Evolutionary conservation across 2,113 vertebrate species (phyloP).

Genomic region (Piprites chloris): DNA sequence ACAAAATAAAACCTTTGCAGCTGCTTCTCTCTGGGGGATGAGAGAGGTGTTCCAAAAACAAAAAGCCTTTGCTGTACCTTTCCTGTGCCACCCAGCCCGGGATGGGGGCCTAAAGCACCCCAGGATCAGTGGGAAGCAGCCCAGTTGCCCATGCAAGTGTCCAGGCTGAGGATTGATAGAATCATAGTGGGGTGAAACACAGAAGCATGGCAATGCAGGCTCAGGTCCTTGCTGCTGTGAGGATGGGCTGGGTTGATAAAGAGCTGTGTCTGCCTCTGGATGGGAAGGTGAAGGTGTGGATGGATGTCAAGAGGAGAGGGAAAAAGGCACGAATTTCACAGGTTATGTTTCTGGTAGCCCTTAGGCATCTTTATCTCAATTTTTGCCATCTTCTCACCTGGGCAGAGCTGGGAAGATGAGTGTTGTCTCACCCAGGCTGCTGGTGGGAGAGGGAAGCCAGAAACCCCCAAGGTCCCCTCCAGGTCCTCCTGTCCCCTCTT

Average conservation of each 20-base stretch:
- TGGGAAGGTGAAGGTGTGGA: background rate
- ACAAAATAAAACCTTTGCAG: background rate
- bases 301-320: background rate
- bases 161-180: background rate
- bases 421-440: accelerated
- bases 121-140: accelerated
- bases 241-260: background rate
- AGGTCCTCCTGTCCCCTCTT: background rate
- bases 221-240: background rate
- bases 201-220: accelerated
- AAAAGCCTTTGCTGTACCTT: accelerated
- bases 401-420: background rate
- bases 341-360: accelerated
- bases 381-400: background rate
- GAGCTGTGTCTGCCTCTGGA: background rate
- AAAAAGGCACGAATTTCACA: background rate
- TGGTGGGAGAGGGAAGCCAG: accelerated
- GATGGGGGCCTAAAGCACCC: accelerated
- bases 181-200: background rate
- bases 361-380: background rate
- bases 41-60: accelerated
- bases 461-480: background rate
- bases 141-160: accelerated
- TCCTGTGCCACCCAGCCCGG: too few species aligned
- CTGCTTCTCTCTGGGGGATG: too few species aligned